Conservation (phyloP, 2,113 vertebrate species). For the Myrmecobius fasciatus region DNA sequence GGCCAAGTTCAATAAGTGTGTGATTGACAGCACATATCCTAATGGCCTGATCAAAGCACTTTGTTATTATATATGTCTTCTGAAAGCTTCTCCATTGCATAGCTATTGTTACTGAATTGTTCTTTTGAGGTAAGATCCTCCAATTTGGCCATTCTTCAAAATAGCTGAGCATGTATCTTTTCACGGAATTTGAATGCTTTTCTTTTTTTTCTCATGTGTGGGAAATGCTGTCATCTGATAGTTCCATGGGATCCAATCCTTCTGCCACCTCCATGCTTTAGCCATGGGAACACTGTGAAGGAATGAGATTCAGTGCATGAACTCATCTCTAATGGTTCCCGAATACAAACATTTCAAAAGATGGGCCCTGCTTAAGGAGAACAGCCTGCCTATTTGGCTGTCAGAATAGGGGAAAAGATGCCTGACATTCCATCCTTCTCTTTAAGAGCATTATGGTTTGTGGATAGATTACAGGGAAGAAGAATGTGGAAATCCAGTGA, state of each 20-base stretch:
- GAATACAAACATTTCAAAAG: background rate
- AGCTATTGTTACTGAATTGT: background rate
- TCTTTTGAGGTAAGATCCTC: conserved; percentile 1
- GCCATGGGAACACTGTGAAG: background rate
- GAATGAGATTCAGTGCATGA: background rate
- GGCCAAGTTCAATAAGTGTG: background rate
- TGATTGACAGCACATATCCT: background rate
- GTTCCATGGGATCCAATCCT: background rate
- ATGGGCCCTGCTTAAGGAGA: background rate
- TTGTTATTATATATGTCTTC: background rate
- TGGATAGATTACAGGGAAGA: background rate
- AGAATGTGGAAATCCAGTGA: background rate
- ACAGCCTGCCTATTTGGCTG: background rate
- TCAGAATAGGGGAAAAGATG: background rate
- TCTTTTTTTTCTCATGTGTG: background rate
- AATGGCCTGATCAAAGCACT: background rate
- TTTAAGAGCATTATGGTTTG: background rate
- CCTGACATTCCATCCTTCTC: background rate
- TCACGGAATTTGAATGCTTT: background rate
- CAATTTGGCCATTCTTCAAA: background rate
- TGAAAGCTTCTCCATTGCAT: background rate
- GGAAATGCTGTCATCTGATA: conserved; percentile 12
- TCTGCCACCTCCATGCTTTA: background rate
- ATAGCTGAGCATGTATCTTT: background rate
- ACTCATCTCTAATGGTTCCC: background rate